These are phyloP conservation scores for Gasterosteus nipponicus DNA, from an alignment of 2,113 vertebrate genomes.

Conservation along the genomic window DNA sequence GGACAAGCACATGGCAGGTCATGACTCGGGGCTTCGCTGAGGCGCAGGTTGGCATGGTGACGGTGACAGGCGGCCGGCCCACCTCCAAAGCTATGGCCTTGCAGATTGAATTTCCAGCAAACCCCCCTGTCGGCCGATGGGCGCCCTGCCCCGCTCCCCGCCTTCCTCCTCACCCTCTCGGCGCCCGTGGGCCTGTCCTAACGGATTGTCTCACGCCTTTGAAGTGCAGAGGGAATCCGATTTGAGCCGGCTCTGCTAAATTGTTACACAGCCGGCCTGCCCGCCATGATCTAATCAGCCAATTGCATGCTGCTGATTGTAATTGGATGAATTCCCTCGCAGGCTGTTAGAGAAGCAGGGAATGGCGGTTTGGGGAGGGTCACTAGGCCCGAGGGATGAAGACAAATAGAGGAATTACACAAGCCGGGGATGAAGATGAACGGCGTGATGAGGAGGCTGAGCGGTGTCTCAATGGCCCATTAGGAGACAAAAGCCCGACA, in stretches of 20 bases:
- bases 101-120: constrained; percentile 81
- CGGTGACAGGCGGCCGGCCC: constrained; percentile 79
- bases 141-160: constrained; percentile 59
- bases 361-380: constrained; percentile 74
- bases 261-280: constrained; percentile 81
- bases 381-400: constrained; percentile 80
- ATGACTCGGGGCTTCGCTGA: constrained; percentile 74
- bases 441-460: constrained; percentile 73
- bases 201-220: constrained; percentile 83
- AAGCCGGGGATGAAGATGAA: constrained; percentile 74
- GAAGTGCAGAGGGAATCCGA: constrained; percentile 80
- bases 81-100: constrained; percentile 82
- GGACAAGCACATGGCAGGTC: constrained; percentile 65
- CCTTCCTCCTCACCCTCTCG: constrained; percentile 49
- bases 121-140: constrained; percentile 56
- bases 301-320: constrained; percentile 82
- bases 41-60: constrained; percentile 77
- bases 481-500: constrained; percentile 72
- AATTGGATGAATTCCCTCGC: constrained; percentile 87
- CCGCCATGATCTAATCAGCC: constrained; percentile 80
- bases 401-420: constrained; percentile 85
- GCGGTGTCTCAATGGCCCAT: constrained; percentile 79
- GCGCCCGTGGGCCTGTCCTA: constrained; percentile 82
- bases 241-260: constrained; percentile 81
- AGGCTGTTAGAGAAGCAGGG: constrained; percentile 76